A percentile compares a stretch with the other conserved stretches of the same genome.
These are phyloP conservation scores for Pantherophis vulpinus DNA, from an alignment of 2,797 vertebrate genomes.

Conservation along the genomic window DNA sequence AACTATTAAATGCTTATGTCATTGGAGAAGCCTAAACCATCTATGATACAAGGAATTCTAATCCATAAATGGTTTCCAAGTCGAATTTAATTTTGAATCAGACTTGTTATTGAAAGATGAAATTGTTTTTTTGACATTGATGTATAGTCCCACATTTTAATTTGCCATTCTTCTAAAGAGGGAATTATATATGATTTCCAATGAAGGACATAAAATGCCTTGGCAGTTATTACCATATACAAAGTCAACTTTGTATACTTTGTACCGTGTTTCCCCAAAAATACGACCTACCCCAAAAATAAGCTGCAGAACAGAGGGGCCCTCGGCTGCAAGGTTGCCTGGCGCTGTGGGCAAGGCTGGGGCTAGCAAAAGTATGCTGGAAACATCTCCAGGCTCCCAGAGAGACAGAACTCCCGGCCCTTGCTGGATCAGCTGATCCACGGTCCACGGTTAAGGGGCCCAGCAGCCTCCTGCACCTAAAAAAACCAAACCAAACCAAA, in stretches of 20 bases:
- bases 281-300: no score
- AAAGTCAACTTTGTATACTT: background rate
- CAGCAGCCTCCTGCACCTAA: no score
- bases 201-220: background rate
- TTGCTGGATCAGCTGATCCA: no score
- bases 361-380: no score
- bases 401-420: no score
- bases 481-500: no score
- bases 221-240: background rate
- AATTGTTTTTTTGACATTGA: background rate
- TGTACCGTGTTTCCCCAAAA: background rate
- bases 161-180: background rate
- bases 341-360: no score
- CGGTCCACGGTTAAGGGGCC: no score
- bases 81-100: background rate
- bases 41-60: background rate
- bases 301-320: no score
- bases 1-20: background rate
- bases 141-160: background rate
- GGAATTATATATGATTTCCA: background rate
- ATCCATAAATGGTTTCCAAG: background rate
- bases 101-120: background rate
- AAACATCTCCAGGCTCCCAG: no score
- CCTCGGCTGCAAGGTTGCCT: no score
- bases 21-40: background rate